A percentile compares a stretch with the other conserved stretches of the same genome.
Conservation (phyloP, 2,113 vertebrate genomes). For the Bothrops jararaca region DNA sequence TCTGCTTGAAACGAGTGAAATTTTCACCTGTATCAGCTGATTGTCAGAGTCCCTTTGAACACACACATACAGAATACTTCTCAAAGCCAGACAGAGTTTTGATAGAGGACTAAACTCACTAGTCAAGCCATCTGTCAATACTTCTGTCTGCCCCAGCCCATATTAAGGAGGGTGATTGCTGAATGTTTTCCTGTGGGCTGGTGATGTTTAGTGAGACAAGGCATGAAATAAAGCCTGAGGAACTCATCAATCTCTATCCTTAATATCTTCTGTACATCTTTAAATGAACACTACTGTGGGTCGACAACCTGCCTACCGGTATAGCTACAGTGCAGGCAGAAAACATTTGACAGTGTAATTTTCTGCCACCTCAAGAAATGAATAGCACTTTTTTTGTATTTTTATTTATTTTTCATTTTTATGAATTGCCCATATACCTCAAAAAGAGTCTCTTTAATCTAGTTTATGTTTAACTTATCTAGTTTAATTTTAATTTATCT, state of each 20-base stretch:
- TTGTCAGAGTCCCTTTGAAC: not conserved
- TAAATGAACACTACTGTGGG: not conserved
- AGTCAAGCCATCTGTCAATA: not conserved
- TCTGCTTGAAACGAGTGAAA: not conserved
- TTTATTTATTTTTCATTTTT: no score
- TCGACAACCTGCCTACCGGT: not conserved
- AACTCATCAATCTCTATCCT: not conserved
- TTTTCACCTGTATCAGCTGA: not conserved
- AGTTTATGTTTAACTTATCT: not conserved
- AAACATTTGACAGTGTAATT: not conserved
- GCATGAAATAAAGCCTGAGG: not conserved
- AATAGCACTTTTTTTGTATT: not conserved
- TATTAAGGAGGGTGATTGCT: not conserved
- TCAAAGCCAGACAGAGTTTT: not conserved
- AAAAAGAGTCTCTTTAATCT: no score
- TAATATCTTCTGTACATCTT: not conserved
- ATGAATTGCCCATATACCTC: no score
- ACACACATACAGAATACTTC: not conserved
- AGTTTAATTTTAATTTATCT: not conserved
- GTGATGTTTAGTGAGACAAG: not conserved
- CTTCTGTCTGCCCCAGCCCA: not conserved
- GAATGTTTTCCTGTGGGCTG: not conserved
- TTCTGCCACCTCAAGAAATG: not conserved
- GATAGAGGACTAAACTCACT: not conserved
- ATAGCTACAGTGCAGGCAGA: not conserved